A percentile compares a stretch with the other conserved stretches of the same genome.
Evolutionary conservation across 1,140 invertebrate genomes (phyloP).

Genomic region (Cydia amplana): DNA sequence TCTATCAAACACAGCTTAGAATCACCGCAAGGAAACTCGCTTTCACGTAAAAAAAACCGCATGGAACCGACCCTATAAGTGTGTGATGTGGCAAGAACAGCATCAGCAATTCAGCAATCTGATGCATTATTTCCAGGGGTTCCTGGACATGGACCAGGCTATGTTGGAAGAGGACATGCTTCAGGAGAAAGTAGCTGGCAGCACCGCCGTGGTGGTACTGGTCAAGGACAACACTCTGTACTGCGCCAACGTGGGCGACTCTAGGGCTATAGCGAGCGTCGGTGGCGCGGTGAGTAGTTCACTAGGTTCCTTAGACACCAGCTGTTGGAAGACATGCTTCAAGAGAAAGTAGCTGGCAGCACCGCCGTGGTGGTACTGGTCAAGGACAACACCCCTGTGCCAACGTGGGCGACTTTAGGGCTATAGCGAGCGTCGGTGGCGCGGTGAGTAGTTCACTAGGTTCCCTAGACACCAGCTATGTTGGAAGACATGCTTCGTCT

Average conservation of each 20-base stretch:
- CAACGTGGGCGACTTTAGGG: conserved; percentile 97
- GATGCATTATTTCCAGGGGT: conserved; percentile 81
- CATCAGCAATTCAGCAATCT: no score
- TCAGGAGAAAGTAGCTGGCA: conserved; percentile 95
- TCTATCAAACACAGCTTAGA: no score
- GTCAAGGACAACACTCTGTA: conserved; percentile 91
- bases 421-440: conserved; percentile 89
- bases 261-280: conserved; percentile 91
- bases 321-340: conserved; percentile 92
- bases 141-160: conserved; percentile 94
- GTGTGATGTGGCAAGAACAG: no score
- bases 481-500: no score
- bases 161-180: conserved; percentile 93
- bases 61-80: no score
- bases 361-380: conserved; percentile 95
- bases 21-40: no score
- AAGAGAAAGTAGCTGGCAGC: conserved; percentile 95
- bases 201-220: conserved; percentile 94
- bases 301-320: no score
- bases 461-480: no score
- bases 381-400: conserved; percentile 90
- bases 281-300: conserved; percentile 78
- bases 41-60: no score
- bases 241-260: conserved; percentile 98
- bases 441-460: conserved; percentile 45